Base-by-base conservation (phyloP, 2,797 vertebrate genomes). In the Valencia hispanica region DNA sequence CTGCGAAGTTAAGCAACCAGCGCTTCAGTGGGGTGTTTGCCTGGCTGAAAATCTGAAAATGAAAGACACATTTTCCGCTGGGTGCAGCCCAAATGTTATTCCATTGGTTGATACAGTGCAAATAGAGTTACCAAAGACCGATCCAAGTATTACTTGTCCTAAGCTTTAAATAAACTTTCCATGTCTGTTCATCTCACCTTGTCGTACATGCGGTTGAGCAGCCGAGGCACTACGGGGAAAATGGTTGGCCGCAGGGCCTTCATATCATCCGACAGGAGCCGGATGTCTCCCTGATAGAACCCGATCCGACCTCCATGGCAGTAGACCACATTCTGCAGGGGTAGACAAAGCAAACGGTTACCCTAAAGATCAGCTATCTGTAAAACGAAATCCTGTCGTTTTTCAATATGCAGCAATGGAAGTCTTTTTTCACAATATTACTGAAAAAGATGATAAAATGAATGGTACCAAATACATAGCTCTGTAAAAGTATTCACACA, bases 171-270 rank as follows among this genome's bases (percentile, higher is more conserved):
- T 15, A 34, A 22, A 36, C 55, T 61, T 8, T 22, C 9, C 11
- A 43, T 1, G n/a, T 70, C 4, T 3, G 25, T 43, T 68, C 17
- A 32, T 1, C 94, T 93, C 84, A 99, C 98, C 96, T 99, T 99
- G 87, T 99, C 98, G 0, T 99, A 98, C 98, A 99, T 99, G 83
- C 98, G 96, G 92, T 99, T 99, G 50, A 99, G 93, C 59, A 99
- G 94, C 59, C 98, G 95, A 0, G 98, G 98, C 78, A 99, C 98
- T 4, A 99, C 98, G 0, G 98, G 98, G 87, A 99, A 99, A 84
- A 99, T 97, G 81, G 98, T 99, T 18, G 98, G 98, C 25, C 93
- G 85, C 53, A 99, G 91, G 6, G 96, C 96, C 90, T 99, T 98
- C 98, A 99, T 99, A 66, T 99, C 98, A 0, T 99, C 98, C 0